Evolutionary conservation across 2,888 invertebrate genomes (phyloP).

Genomic region (Melieria omissa): DNA sequence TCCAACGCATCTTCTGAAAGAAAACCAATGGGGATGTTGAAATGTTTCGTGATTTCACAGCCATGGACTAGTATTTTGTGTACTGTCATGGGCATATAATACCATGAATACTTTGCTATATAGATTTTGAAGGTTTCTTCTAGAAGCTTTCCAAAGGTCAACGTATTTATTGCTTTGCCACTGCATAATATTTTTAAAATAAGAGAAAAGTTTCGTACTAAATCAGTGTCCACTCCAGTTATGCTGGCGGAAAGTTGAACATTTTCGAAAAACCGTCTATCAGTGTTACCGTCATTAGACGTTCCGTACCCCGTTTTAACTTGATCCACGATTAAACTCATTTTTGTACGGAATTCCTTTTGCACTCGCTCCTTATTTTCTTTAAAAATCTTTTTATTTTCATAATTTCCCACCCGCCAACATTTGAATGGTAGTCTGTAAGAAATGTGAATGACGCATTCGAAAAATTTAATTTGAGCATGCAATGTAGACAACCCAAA

Average conservation of each 20-base stretch:
- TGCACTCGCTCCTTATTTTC: no score
- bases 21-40: constrained; percentile 16
- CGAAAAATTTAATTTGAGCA: no score
- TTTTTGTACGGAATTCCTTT: no score
- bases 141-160: constrained; percentile 9
- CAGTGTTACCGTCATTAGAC: constrained; percentile 27
- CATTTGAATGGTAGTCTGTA: no score
- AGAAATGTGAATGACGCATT: no score
- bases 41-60: constrained; percentile 25
- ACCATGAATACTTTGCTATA: constrained; percentile 3
- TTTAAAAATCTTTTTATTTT: no score
- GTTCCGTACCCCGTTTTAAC: not conserved
- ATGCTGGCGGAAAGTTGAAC: constrained; percentile 18
- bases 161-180: not conserved
- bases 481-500: no score
- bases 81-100: constrained; percentile 20
- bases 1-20: constrained; percentile 26
- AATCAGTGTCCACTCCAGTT: constrained; percentile 23
- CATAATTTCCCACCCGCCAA: no score
- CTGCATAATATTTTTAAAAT: constrained; percentile 1
- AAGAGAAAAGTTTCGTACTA: constrained; percentile 25
- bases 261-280: constrained; percentile 26
- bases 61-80: constrained; percentile 26
- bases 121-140: constrained; percentile 10
- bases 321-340: no score